phyloP scores from a whole-genome alignment of 2,797 vertebrate species.

The Malurus leucopterus region DNA sequence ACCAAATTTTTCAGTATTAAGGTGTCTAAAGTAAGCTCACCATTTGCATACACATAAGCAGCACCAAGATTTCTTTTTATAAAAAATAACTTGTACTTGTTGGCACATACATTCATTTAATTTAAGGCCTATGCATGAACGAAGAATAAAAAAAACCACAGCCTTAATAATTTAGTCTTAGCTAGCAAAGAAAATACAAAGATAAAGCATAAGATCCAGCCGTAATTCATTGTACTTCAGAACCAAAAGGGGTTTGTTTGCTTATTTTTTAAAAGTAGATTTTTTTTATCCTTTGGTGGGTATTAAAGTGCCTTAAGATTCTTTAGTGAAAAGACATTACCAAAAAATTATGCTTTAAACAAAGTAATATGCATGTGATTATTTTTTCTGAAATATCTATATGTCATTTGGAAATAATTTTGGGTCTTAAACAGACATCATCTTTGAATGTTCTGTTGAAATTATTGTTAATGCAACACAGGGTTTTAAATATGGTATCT shows the following conservation, averaged over 20 bases:
- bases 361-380: not conserved
- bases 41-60: not conserved
- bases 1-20: not conserved
- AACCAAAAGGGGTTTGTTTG: not conserved
- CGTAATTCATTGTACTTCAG: not conserved
- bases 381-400: not conserved
- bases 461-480: not conserved
- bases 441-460: not conserved
- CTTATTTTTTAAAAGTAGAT: not conserved
- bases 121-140: not conserved
- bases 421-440: not conserved
- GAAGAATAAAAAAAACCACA: not conserved
- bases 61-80: not conserved
- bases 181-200: not conserved
- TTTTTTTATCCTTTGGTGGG: not conserved
- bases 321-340: not conserved
- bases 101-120: not conserved
- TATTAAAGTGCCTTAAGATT: not conserved
- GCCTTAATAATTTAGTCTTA: not conserved
- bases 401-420: not conserved
- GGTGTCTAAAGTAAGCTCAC: not conserved
- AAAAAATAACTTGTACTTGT: rapidly evolving
- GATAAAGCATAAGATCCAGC: not conserved
- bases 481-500: not conserved
- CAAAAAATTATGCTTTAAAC: not conserved